Base-by-base conservation (phyloP, 2,797 vertebrate genomes). In the Sebastes matsubarae region DNA sequence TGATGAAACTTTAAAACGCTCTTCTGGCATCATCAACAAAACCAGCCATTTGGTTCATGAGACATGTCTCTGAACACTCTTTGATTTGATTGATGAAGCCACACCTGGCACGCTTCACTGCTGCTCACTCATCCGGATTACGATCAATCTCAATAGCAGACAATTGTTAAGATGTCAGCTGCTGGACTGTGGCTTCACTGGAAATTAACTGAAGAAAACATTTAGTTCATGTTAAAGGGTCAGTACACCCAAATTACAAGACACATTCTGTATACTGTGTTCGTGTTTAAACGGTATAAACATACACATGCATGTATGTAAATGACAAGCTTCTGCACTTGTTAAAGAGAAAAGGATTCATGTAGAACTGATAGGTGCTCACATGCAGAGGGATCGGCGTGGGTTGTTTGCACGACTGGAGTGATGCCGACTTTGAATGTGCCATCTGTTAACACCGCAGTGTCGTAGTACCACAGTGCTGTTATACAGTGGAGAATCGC, bases 31-130 rank as follows among this genome's bases (percentile, higher is more conserved):
- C 84, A 80, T 86, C 83, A 85, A 82, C 71, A 63, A 64, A 88
- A 73, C 1, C 84, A 69, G 70, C 63, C 77, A 25, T 78, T 90
- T 72, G 75, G 72, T 76, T 80, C 68, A 70, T n/a, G 82, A 84
- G 72, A 87, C 74, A 20, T 36, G 83, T 89, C 84, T 89, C 61
- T 83, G 75, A 87, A 73, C 73, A 77, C 58, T 50, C 64, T 64
- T 29, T 69, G 76, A 80, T 86, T 79, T 90, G 90, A 92, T 80
- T 87, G 89, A 92, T 92, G 91, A 82, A 72, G n/a, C 68, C 50
- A 16, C 46, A 74, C 72, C 79, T 29, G 68, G 29, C 80, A 71
- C 4, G 80, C 89, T 73, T 42, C 80, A 10, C 63, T 24, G 81
- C 79, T 34, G 79, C 85, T 80, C 80, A 59, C 5, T 77, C 71